These are phyloP conservation scores for Terrapene triunguis DNA, from an alignment of 2,113 vertebrate genomes.

Conservation along the genomic window DNA sequence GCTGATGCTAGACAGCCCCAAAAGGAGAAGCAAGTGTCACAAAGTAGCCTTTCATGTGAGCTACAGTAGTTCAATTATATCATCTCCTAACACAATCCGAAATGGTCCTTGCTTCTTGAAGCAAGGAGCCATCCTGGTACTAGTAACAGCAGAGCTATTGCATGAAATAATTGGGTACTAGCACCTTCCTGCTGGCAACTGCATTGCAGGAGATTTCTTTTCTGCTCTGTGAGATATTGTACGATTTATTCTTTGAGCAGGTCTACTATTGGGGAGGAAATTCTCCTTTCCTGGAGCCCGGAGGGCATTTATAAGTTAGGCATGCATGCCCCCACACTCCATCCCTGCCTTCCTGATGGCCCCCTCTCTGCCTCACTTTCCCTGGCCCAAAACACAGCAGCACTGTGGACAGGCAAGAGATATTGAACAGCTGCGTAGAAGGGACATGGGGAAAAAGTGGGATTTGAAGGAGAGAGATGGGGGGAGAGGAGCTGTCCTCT, in stretches of 20 bases:
- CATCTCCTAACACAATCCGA: neutral
- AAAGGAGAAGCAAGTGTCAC: neutral
- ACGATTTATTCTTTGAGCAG: fast-evolving
- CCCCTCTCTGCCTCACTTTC: neutral
- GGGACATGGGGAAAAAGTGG: neutral
- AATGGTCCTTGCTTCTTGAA: neutral
- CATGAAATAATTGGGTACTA: neutral
- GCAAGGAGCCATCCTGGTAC: neutral
- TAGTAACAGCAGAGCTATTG: neutral
- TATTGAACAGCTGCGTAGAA: fast-evolving
- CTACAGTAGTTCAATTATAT: neutral
- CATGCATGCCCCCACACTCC: neutral
- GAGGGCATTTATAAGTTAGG: neutral
- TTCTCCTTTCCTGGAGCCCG: fast-evolving
- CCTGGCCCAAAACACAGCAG: neutral
- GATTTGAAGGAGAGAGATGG: neutral
- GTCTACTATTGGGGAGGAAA: neutral
- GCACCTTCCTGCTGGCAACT: neutral
- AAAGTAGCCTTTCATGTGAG: neutral
- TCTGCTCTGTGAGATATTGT: neutral
- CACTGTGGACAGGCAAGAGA: neutral
- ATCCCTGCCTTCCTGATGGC: neutral
- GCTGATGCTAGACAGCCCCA: neutral
- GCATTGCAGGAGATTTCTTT: neutral
- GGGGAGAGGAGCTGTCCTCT: neutral